These are phyloP conservation scores for Gambusia affinis DNA, from an alignment of 2,113 vertebrate species.

Conservation along the genomic window DNA sequence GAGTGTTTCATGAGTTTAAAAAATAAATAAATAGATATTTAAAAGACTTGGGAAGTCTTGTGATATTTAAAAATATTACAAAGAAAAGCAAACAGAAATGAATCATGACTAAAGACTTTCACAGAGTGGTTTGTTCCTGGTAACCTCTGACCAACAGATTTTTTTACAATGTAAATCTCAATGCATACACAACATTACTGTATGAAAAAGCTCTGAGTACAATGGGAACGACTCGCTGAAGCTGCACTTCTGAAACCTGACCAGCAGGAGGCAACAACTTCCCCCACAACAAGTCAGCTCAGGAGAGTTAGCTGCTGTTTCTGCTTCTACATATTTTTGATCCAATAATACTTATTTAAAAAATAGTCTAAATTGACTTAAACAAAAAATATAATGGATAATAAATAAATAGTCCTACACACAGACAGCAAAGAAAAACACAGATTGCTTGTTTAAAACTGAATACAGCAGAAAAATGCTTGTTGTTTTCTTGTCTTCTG, in stretches of 20 bases:
- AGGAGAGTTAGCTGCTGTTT: background rate
- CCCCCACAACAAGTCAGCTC: background rate
- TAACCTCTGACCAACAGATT: background rate
- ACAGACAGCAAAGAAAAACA: background rate
- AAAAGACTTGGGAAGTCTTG: too few relatives aligned
- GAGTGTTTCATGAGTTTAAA: too few relatives aligned
- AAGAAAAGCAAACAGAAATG: too few relatives aligned
- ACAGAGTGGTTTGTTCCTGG: too few relatives aligned
- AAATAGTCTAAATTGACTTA: background rate
- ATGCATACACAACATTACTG: constrained; percentile 13
- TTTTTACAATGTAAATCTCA: constrained; percentile 19
- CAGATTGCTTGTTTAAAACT: background rate
- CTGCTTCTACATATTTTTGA: background rate
- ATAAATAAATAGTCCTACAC: constrained; percentile 33
- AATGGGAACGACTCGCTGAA: constrained; percentile 22
- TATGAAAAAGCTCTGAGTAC: constrained; percentile 53
- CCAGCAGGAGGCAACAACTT: background rate
- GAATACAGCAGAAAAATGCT: background rate
- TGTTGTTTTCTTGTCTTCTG: background rate
- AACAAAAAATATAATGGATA: too few relatives aligned
- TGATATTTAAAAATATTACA: too few relatives aligned
- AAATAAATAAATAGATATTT: too few relatives aligned
- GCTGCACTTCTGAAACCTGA: background rate
- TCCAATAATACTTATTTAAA: background rate
- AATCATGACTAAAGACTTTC: too few relatives aligned